Base-by-base conservation (phyloP, 2,888 invertebrate genomes). In the Gastrophysa polygoni region DNA sequence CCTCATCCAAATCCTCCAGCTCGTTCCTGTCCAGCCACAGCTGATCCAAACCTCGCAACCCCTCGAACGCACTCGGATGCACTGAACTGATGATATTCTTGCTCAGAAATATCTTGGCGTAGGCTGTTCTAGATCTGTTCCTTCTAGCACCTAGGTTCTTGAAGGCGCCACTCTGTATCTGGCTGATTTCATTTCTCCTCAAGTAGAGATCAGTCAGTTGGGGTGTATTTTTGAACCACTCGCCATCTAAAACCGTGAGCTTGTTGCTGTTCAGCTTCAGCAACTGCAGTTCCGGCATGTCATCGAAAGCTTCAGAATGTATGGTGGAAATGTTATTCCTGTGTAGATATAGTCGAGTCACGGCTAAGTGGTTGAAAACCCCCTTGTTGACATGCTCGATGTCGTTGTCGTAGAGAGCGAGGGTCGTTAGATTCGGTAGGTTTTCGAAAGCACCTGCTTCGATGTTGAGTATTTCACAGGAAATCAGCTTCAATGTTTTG, bases 171-270 rank as follows among this genome's bases (percentile, higher is more conserved):
- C 61, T 68, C 1, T 77, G 79, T 38, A 80, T 57, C n/a, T 57
- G 56, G 8, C 59, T 59, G 20, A 80, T 62, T 24, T 64, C 60
- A 62, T 81, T 80, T 54, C 75, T 71, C 59, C 76, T 75, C 18
- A 78, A 69, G 7, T 71, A 77, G 18, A 80, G 24, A 4, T 70
- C 67, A 1, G 68, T 68, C 6, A 81, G 59, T 38, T 66, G 69
- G 0, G 81, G 80, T 32, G 74, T 74, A 48, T 77, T 73, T 44
- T 62, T 62, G 58, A 81, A 80, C 79, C 80, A 81, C 5, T 75
- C 68, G 6, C 66, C 52, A 54, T 78, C 75, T 78, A 77, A 78
- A 10, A 24, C 56, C 4, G 69, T 52, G 4, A 80, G 63, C 54
- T 68, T 68, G 61, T 81, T 81, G 38, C 69, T 60, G 60, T 78